Evolutionary conservation across 37 sponge, comb jelly and placozoan genomes (phyloP), one percentile per base, ranked within the genome.

Genomic region (Cliona cf. orientalis): DNA sequence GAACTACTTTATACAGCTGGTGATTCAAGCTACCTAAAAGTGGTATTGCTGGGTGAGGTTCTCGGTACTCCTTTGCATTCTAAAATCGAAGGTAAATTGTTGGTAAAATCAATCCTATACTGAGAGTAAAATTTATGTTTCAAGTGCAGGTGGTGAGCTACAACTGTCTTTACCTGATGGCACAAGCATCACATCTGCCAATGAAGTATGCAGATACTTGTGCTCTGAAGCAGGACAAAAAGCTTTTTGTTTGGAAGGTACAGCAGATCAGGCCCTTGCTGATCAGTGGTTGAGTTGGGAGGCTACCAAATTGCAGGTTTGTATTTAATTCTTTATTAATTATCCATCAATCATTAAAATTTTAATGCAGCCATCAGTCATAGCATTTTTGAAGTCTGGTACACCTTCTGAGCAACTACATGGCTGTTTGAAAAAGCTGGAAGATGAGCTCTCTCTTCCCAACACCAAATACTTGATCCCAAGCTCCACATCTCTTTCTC

Each of bases 271-370:
- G 55, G 85, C 71, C 1, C 80, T 70, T 3, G 71, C 79, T 35
- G 86, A 90, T 41, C 56, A 84, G 64, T 90, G 91, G 91, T 19
- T 84, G 6, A 86, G 65, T 31, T 90, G 91, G 91, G 91, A 80
- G 64, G 46, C 28, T 17, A 40, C 65, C 3, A 31, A 75, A 44
- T 71, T 90, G 70, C 80, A 84, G 81, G 91, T 85, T n/a, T n/a
- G n/a, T n/a, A n/a, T n/a, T n/a, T n/a, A n/a, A n/a, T n/a, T n/a
- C n/a, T n/a, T n/a, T n/a, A n/a, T n/a, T n/a, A n/a, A n/a, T n/a
- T n/a, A n/a, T n/a, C n/a, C n/a, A n/a, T n/a, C n/a, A n/a, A n/a
- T n/a, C n/a, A n/a, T n/a, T n/a, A n/a, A n/a, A n/a, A n/a, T n/a
- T n/a, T n/a, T n/a, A n/a, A n/a, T n/a, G n/a, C n/a, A 80, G 81